Evolutionary conservation across 2,113 vertebrate species (phyloP).

Genomic region (Poecilia latipinna): DNA sequence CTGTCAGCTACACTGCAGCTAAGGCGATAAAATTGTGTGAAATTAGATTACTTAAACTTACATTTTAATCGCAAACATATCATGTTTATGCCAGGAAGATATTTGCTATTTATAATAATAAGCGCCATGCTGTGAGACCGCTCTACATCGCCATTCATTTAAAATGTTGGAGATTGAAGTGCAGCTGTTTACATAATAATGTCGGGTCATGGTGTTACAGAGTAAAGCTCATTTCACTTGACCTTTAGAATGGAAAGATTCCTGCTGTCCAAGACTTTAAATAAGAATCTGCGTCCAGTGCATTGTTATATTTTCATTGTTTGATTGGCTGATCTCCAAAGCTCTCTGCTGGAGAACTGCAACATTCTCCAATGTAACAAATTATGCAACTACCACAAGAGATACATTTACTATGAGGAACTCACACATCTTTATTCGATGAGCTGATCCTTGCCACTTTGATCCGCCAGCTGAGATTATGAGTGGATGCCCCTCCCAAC

Average conservation of each 20-base stretch:
- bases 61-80: conserved; percentile 42
- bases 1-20: conserved; percentile 17
- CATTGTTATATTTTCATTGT: not conserved
- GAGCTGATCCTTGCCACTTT: no score
- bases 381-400: no score
- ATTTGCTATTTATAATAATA: conserved; percentile 32
- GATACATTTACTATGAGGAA: no score
- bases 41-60: conserved; percentile 59
- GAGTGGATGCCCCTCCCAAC: no score
- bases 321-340: no score
- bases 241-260: conserved; percentile 16
- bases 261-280: conserved; percentile 12
- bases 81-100: conserved; percentile 28
- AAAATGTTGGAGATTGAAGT: conserved; percentile 47
- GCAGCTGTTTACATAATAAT: conserved; percentile 40
- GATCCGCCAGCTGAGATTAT: no score
- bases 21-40: conserved; percentile 29
- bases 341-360: no score
- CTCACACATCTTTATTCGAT: no score
- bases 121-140: conserved; percentile 31
- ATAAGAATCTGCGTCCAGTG: not conserved
- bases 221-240: conserved; percentile 36
- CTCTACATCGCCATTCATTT: conserved; percentile 49
- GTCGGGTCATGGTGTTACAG: conserved; percentile 21
- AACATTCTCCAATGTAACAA: no score